These are phyloP conservation scores for Pogoniulus pusillus DNA, from an alignment of 2,797 vertebrate species.

Conservation along the genomic window DNA sequence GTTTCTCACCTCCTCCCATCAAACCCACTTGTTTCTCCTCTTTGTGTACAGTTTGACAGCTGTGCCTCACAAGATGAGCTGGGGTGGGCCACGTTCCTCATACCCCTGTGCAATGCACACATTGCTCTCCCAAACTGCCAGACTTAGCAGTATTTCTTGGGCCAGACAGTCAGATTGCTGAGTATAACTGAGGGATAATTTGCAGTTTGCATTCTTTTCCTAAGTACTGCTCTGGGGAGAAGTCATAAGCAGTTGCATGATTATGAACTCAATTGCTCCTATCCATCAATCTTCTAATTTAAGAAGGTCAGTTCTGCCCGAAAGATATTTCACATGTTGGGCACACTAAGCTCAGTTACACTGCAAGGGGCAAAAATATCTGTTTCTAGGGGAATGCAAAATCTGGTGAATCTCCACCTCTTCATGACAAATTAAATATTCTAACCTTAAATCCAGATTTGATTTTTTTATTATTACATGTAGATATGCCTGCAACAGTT, in stretches of 20 bases:
- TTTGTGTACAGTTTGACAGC: conserved; percentile 44
- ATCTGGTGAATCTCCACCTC: background rate
- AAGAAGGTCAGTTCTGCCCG: conserved; percentile 6
- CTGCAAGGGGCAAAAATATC: conserved; percentile 1
- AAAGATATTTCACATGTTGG: conserved; percentile 42
- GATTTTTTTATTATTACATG: background rate
- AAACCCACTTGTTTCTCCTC: background rate
- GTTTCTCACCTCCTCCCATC: background rate
- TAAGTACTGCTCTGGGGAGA: background rate
- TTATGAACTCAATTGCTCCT: background rate
- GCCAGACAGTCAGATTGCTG: conserved; percentile 5
- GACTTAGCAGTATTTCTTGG: conserved; percentile 23
- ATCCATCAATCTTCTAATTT: background rate
- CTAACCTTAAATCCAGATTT: background rate
- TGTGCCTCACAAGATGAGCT: background rate
- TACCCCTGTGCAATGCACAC: conserved; percentile 55
- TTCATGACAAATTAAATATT: background rate
- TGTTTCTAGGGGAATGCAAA: background rate
- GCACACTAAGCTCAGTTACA: background rate
- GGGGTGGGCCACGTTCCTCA: conserved; percentile 34
- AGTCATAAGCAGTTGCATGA: background rate
- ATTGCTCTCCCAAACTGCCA: background rate
- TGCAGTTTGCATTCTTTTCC: conserved; percentile 26
- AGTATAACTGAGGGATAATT: conserved; percentile 38
- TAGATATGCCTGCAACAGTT: background rate